Conservation (phyloP, 2,113 vertebrate genomes). For the Cairina moschata region DNA sequence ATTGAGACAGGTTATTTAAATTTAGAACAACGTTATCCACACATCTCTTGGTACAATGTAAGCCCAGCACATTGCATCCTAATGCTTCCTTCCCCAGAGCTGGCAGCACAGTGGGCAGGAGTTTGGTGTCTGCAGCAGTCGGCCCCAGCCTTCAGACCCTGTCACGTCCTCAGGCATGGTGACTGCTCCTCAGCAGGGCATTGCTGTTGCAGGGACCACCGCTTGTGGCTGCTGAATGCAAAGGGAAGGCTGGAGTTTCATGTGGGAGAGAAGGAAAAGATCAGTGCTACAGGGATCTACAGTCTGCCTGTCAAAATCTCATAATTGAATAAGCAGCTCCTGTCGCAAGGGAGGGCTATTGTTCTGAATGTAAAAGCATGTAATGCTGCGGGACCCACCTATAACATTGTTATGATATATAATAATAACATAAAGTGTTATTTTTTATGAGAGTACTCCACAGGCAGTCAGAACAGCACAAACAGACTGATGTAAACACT, state of each 20-base stretch:
- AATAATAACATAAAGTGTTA: too few species aligned
- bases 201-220: neutral
- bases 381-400: neutral
- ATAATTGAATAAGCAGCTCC: neutral
- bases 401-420: too few species aligned
- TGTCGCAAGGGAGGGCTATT: conserved; percentile 13
- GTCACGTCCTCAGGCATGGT: neutral
- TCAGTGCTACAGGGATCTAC: neutral
- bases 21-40: neutral
- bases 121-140: neutral
- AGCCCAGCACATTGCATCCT: neutral
- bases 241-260: neutral
- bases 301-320: neutral
- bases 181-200: neutral
- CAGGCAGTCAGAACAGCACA: neutral
- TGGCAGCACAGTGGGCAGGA: neutral
- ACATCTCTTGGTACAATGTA: neutral
- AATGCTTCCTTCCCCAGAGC: neutral
- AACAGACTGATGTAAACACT: neutral
- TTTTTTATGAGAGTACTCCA: neutral
- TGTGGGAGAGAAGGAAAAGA: neutral
- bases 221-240: neutral
- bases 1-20: neutral
- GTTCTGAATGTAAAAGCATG: neutral
- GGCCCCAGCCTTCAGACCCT: neutral